Conservation (phyloP, 2,888 invertebrate genomes). For the Lycaena phlaeas region DNA sequence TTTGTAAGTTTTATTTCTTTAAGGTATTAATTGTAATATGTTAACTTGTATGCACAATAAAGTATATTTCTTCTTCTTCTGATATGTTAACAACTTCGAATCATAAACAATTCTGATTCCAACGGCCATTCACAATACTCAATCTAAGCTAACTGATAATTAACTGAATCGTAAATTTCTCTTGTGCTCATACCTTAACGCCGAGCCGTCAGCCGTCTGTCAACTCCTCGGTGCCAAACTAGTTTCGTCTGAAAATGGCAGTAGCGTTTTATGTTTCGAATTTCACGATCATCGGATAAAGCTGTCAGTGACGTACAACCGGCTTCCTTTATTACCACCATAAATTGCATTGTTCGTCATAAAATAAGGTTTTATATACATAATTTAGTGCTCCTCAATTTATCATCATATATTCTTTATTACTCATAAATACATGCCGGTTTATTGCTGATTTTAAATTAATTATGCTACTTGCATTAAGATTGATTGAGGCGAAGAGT, state of each 20-base stretch:
- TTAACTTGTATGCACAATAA: too few relatives aligned
- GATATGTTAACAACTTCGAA: too few relatives aligned
- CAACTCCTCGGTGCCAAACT: conserved; percentile 20
- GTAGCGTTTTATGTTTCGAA: conserved; percentile 25
- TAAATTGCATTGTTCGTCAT: conserved; percentile 9
- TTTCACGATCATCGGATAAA: conserved; percentile 24
- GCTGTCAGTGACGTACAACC: conserved; percentile 25
- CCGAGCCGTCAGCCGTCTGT: conserved; percentile 18
- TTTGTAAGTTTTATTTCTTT: too few relatives aligned
- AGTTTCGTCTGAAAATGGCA: conserved; percentile 25
- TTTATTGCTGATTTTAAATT: conserved; percentile 3
- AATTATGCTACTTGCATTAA: too few relatives aligned
- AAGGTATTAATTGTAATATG: too few relatives aligned
- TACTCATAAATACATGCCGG: conserved; percentile 2
- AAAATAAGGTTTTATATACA: conserved; percentile 8
- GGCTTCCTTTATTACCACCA: conserved; percentile 17
- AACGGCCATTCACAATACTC: too few relatives aligned
- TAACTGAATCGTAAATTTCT: too few relatives aligned
- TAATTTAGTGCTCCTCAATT: conserved; percentile 4
- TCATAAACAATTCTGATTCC: too few relatives aligned
- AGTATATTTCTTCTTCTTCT: too few relatives aligned
- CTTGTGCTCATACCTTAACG: conserved; percentile 20
- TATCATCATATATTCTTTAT: conserved; percentile 5
- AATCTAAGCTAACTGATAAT: too few relatives aligned
- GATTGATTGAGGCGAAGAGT: too few relatives aligned